These are phyloP conservation scores for Toxotes chatareus DNA, from an alignment of 2,113 vertebrate species.

Conservation along the genomic window DNA sequence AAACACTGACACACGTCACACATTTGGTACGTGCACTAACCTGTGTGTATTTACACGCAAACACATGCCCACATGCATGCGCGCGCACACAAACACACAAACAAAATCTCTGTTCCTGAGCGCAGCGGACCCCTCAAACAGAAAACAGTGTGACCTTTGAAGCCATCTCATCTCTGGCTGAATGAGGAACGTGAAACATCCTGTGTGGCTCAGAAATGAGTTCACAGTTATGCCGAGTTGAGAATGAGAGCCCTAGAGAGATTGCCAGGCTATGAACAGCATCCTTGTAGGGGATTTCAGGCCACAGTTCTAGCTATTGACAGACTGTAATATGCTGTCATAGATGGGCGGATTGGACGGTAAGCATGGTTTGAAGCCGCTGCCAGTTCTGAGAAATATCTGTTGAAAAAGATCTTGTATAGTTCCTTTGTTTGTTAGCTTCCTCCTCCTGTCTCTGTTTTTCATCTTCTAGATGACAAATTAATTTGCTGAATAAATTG, in stretches of 20 bases:
- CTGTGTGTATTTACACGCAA: slow-evolving; percentile 7
- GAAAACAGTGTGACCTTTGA: slow-evolving; percentile 72
- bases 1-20: slow-evolving; percentile 15
- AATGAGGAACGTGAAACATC: slow-evolving; percentile 63
- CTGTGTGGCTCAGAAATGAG: slow-evolving; percentile 72
- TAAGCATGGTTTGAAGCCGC: not conserved
- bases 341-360: slow-evolving; percentile 10
- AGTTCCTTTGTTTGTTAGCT: not conserved
- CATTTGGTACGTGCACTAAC: slow-evolving; percentile 4
- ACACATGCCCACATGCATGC: not conserved
- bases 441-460: not conserved
- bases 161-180: slow-evolving; percentile 69
- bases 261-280: slow-evolving; percentile 48
- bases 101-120: slow-evolving; percentile 17
- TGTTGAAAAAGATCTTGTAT: not conserved
- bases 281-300: slow-evolving; percentile 45
- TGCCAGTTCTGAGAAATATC: not conserved
- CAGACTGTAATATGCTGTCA: slow-evolving; percentile 31
- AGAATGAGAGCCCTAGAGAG: slow-evolving; percentile 64
- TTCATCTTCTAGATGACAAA: not conserved
- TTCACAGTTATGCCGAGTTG: slow-evolving; percentile 61
- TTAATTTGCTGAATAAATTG: slow-evolving; percentile 5
- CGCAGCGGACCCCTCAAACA: slow-evolving; percentile 22
- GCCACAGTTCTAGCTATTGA: slow-evolving; percentile 26
- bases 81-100: not conserved